Evolutionary conservation across 2,113 vertebrate species (phyloP).

Genomic region (Ptyas mucosa): DNA sequence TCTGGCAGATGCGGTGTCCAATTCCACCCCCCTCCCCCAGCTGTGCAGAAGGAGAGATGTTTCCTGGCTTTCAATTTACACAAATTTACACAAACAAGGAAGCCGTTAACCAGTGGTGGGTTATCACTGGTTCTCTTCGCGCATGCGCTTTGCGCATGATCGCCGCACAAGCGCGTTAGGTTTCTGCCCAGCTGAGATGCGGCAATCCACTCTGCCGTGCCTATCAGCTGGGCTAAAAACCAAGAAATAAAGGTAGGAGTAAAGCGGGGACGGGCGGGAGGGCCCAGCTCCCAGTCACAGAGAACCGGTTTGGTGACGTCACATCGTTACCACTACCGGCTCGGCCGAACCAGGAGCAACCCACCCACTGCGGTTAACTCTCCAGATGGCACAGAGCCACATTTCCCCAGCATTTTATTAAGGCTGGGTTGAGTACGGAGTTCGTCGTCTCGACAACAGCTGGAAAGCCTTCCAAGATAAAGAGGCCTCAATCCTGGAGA

Average conservation of each 20-base stretch:
- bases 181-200: too few relatives aligned
- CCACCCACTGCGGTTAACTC: neutral
- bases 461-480: neutral
- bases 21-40: neutral
- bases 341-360: too few relatives aligned
- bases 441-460: neutral
- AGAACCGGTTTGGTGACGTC: too few relatives aligned
- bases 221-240: too few relatives aligned
- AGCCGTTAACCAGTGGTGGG: neutral
- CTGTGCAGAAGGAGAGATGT: neutral
- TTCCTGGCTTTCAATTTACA: neutral
- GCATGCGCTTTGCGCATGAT: too few relatives aligned
- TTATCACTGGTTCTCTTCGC: too few relatives aligned
- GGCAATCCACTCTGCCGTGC: too few relatives aligned
- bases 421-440: neutral
- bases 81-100: neutral
- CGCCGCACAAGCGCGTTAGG: too few relatives aligned
- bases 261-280: too few relatives aligned
- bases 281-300: too few relatives aligned
- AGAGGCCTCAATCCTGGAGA: neutral
- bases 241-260: too few relatives aligned
- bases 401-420: neutral
- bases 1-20: neutral
- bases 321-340: too few relatives aligned
- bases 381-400: neutral